Conservation (phyloP, 2,888 invertebrate genomes). For the Julus scandinavius region DNA sequence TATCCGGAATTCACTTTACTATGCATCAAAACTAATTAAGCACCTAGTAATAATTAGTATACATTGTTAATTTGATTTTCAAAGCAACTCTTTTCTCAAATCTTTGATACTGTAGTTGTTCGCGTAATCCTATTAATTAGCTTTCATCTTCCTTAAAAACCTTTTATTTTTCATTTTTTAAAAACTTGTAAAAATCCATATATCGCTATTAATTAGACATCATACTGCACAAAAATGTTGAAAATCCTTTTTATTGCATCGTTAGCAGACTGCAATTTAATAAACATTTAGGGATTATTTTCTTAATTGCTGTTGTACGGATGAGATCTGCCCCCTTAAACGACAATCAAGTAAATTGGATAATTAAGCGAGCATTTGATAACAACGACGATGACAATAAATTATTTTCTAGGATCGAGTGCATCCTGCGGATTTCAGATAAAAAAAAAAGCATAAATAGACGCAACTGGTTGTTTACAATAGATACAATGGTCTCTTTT, state of each 20-base stretch:
- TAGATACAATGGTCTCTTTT: not conserved
- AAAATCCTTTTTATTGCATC: not conserved
- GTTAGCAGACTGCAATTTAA: not conserved
- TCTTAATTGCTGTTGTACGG: not conserved
- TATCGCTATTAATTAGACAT: not conserved
- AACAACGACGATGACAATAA: not conserved
- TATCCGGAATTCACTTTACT: too few relatives aligned
- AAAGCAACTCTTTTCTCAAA: not conserved
- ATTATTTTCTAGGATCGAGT: not conserved
- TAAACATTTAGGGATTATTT: not conserved
- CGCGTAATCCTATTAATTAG: not conserved
- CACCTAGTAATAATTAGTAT: not conserved
- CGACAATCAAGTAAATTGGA: not conserved
- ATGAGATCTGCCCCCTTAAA: not conserved
- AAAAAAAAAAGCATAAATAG: not conserved
- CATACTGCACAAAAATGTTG: not conserved
- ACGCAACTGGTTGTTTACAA: not conserved
- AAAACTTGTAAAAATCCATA: not conserved
- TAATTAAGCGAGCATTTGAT: constrained; percentile 35
- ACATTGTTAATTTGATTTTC: not conserved
- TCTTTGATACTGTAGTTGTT: not conserved
- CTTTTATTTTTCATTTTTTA: not conserved
- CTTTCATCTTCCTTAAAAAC: not conserved
- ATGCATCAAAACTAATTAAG: too few relatives aligned
- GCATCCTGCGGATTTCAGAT: not conserved